Evolutionary conservation across 2,888 invertebrate genomes (phyloP).

Genomic region (Ormyrus labotus): DNA sequence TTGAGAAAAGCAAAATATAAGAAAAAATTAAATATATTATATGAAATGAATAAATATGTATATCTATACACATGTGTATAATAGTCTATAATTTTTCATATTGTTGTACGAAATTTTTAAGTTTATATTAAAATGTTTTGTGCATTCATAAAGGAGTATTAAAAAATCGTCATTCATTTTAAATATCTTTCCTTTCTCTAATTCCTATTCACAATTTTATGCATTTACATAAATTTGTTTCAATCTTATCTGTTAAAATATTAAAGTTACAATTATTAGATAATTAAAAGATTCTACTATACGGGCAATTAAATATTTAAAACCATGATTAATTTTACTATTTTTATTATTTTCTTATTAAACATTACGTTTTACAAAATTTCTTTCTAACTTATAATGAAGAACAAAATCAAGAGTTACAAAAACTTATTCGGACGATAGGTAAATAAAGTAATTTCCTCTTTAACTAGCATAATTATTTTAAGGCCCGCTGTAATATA

Average conservation of each 20-base stretch:
- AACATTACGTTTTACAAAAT: slow-evolving; percentile 49
- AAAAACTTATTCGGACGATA: no score
- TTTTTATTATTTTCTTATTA: slow-evolving; percentile 15
- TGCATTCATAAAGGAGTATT: slow-evolving; percentile 79
- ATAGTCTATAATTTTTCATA: slow-evolving; percentile 92
- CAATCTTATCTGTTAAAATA: no score
- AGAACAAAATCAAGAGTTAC: no score
- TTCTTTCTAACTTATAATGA: background rate
- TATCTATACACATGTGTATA: slow-evolving; percentile 76
- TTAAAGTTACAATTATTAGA: no score
- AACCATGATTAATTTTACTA: no score
- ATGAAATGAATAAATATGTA: slow-evolving; percentile 59
- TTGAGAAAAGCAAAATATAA: slow-evolving; percentile 68
- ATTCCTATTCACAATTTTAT: background rate
- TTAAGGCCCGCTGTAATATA: no score
- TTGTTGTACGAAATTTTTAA: slow-evolving; percentile 90
- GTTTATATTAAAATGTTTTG: slow-evolving; percentile 92
- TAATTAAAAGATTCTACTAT: no score
- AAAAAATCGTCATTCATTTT: slow-evolving; percentile 30
- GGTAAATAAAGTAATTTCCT: no score
- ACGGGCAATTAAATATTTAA: no score
- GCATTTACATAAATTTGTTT: no score
- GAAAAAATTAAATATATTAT: slow-evolving; percentile 53
- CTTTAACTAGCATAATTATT: no score
- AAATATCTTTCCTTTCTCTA: background rate